Evolutionary conservation across 2,113 vertebrate genomes (phyloP), one percentile per base, ranked within the genome.

Genomic region (Zosterops japonicus): DNA sequence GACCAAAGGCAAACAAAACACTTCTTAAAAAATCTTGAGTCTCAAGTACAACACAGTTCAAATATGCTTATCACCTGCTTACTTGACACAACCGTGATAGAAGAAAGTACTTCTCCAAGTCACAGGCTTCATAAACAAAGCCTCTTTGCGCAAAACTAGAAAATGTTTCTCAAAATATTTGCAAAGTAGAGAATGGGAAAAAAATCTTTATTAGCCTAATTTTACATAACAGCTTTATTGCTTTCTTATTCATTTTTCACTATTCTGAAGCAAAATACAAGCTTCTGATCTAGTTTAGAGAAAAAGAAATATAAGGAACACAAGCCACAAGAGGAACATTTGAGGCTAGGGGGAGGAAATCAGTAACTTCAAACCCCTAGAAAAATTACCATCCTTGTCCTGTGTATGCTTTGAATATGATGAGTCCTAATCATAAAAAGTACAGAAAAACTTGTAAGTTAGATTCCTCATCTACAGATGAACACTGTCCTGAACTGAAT

Each of bases 281-380:
- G 20, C 7, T 36, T 25, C 5, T 71, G 23, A 60, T 60, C 24
- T 50, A 42, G 35, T 25, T 36, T 14, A 41, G 12, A 55, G 12
- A 5, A 28, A 31, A 39, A 47, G 69, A 27, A 65, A 36, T 0
- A 65, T 2, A 53, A 46, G 7, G 5, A 76, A 64, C 31, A 63
- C 11, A 90, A 75, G 5, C 8, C 55, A 28, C 6, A 63, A 21
- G 23, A 61, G 4, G 53, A 39, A 72, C 52, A 68, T 52, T 0
- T 82, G 27, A 28, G 12, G 8, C 8, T 39, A 49, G 7, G 2
- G 2, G 11, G 6, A 53, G 4, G 16, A 35, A 85, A 85, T 4
- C 1, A 19, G 7, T 59, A 50, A 36, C 12, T 18, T 33, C 49
- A 35, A 93, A 80, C 2, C 2, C 3, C 2, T 11, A 5, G 1